phyloP scores from a whole-genome alignment of 2,888 invertebrate genomes.

The Trichogramma evanescens region DNA sequence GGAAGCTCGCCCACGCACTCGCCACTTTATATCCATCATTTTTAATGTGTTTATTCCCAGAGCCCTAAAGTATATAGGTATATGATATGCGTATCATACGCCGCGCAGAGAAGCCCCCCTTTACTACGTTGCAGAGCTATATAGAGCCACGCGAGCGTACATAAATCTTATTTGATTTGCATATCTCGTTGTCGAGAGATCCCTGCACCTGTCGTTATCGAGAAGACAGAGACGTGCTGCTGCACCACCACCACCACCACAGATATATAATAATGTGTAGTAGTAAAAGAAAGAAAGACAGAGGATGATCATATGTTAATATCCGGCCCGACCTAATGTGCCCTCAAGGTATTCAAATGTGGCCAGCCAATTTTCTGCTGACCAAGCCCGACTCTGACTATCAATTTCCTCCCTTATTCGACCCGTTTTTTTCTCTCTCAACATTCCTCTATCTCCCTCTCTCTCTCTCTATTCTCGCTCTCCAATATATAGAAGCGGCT shows the following conservation, averaged over 20 bases:
- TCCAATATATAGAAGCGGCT: background rate
- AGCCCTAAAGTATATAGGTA: no score
- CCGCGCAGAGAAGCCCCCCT: no score
- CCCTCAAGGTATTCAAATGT: background rate
- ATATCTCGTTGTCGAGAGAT: constrained; percentile 1
- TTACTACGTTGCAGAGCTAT: no score
- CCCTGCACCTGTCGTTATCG: constrained; percentile 9
- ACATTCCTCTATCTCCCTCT: constrained; percentile 2
- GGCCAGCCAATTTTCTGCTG: background rate
- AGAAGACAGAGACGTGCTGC: constrained; percentile 17
- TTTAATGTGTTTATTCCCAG: no score
- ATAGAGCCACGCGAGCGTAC: background rate
- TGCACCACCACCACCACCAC: constrained; percentile 11
- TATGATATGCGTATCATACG: no score
- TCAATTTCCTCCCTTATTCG: constrained; percentile 10
- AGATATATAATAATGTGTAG: background rate
- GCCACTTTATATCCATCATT: constrained; percentile 21
- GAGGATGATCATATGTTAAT: constrained; percentile 14
- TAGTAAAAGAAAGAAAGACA: constrained; percentile 2
- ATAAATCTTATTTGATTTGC: constrained; percentile 13
- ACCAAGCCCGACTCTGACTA: constrained; percentile 5
- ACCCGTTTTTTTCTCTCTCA: background rate
- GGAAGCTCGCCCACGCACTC: constrained; percentile 3
- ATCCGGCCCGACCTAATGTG: constrained; percentile 10
- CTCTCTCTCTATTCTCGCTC: constrained; percentile 3